Conservation (phyloP, 2,888 invertebrate species). For the Microplitis manilae region DNA sequence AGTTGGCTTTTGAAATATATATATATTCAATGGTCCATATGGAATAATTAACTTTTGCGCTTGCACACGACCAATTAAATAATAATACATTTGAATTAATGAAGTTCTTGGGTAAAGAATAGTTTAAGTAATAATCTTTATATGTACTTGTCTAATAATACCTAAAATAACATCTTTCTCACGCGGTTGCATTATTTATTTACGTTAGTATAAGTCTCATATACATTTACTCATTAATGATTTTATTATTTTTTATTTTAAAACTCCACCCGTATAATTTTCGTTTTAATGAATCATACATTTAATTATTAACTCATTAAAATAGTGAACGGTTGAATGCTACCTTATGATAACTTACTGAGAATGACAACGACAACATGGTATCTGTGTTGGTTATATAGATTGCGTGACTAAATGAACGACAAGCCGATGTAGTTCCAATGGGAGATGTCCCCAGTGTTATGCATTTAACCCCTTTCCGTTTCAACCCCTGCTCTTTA, state of each 20-base stretch:
- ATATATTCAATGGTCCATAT: neutral
- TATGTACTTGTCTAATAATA: constrained; percentile 17
- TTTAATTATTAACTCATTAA: constrained; percentile 16
- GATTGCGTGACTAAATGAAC: constrained; percentile 39
- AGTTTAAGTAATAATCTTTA: neutral
- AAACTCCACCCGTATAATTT: constrained; percentile 3
- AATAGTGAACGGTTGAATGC: neutral
- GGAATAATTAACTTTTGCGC: neutral
- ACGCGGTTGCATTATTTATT: constrained; percentile 43
- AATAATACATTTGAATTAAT: constrained; percentile 52
- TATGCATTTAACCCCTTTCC: constrained; percentile 19
- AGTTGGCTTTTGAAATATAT: neutral
- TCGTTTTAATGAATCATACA: neutral
- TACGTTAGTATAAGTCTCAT: neutral
- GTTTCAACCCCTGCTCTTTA: neutral
- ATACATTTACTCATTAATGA: neutral
- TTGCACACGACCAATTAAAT: constrained; percentile 44
- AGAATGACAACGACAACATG: constrained; percentile 3
- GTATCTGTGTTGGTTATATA: constrained; percentile 6
- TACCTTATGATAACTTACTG: neutral
- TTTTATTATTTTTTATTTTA: neutral
- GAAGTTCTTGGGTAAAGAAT: constrained; percentile 32
- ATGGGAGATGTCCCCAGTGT: constrained; percentile 49
- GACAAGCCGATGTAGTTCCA: constrained; percentile 44
- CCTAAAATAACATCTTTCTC: constrained; percentile 44